phyloP scores from a whole-genome alignment of 2,888 invertebrate genomes.

The Sarcophaga caerulescens region DNA sequence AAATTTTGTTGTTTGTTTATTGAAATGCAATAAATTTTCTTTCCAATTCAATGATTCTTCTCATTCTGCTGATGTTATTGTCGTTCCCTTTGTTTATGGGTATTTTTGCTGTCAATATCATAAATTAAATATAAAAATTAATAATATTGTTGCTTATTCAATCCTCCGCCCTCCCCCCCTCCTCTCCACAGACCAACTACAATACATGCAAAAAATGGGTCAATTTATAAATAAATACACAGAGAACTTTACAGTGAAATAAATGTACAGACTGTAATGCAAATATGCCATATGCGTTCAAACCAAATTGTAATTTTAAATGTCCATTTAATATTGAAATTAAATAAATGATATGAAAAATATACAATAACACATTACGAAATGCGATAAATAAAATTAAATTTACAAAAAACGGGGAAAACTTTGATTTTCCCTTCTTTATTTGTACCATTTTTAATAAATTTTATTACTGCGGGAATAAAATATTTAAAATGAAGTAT shows the following conservation, averaged over 20 bases:
- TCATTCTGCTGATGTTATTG: constrained; percentile 20
- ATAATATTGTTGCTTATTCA: constrained; percentile 30
- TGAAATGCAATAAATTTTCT: constrained; percentile 56
- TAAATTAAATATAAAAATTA: constrained; percentile 52
- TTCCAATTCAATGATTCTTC: constrained; percentile 55
- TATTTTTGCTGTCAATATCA: constrained; percentile 34
- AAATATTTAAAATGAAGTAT: no score
- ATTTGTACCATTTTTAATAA: no score
- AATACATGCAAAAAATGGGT: neutral
- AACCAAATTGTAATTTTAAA: constrained; percentile 4
- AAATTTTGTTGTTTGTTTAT: constrained; percentile 49
- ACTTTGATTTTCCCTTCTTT: no score
- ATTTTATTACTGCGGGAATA: no score
- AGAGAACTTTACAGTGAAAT: neutral
- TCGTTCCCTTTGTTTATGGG: constrained; percentile 1
- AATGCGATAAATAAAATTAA: neutral
- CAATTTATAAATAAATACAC: constrained; percentile 1
- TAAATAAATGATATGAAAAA: constrained; percentile 16
- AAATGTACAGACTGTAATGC: neutral
- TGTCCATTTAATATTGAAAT: constrained; percentile 40
- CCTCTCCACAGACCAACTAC: no score
- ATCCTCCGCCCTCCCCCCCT: neutral
- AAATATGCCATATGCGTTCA: constrained; percentile 24
- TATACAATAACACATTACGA: neutral
- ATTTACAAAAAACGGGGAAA: neutral